These are phyloP conservation scores for Trematomus bernacchii DNA, from an alignment of 2,797 vertebrate species.

Conservation along the genomic window DNA sequence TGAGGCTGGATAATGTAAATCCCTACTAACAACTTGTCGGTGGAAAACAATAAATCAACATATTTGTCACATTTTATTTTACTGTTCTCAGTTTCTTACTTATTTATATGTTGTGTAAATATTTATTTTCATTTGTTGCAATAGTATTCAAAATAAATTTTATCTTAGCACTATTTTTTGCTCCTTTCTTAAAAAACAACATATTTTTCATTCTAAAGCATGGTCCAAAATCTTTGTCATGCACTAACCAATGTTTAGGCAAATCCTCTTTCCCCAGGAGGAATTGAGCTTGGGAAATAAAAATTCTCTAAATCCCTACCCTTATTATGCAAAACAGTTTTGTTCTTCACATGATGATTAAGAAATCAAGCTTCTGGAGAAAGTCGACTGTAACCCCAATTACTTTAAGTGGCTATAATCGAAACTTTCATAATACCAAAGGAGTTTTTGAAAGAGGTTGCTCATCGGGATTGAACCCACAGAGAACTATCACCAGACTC, in stretches of 20 bases:
- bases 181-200: no score
- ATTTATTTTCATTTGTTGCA: no score
- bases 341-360: not conserved
- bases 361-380: not conserved
- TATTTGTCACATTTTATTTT: no score
- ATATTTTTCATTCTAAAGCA: not conserved
- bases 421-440: not conserved
- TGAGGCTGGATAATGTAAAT: not conserved
- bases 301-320: not conserved
- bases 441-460: not conserved
- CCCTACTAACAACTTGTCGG: not conserved
- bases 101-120: no score
- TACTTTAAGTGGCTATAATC: conserved; percentile 3
- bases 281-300: no score
- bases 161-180: no score
- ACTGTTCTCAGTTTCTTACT: no score
- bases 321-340: not conserved
- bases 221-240: not conserved
- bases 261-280: not conserved
- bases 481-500: no score
- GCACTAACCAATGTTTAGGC: not conserved
- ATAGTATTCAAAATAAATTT: no score
- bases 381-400: not conserved
- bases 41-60: no score
- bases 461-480: not conserved